Evolutionary conservation across 2,113 vertebrate species (phyloP), one percentile per base, ranked within the genome.

Genomic region (Lichenostomus cassidix): DNA sequence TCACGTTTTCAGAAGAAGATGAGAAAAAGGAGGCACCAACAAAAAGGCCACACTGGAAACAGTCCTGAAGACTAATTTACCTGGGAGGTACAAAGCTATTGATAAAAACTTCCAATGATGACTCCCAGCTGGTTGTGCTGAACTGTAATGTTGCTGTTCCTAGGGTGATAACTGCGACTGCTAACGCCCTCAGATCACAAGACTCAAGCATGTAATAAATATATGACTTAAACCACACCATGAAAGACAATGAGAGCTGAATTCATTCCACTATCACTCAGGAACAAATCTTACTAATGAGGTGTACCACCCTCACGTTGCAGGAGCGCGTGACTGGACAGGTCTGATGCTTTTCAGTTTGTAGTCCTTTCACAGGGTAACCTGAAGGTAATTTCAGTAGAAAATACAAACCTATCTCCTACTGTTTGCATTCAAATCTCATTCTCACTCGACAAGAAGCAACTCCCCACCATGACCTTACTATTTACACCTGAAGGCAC

Each of bases 371-470:
- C 89, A 83, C 83, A 89, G 62, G 9, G 41, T 69, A 97, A 80
- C 67, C 75, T 78, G 50, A 92, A 95, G 86, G 84, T 94, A 94
- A 96, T 96, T 97, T 96, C 93, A 93, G 58, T 11, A 78, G 53
- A 92, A 97, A 97, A 97, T 68, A 68, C 29, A 5, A 92, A 76
- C 37, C 39, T 42, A 21, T 79, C 67, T 92, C 87, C 67, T 69
- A 67, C 63, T 77, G 80, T 31, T 81, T 91, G 74, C 92, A 78
- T 92, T 96, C 91, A 91, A 63, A 94, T 76, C 42, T 96, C 91
- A 95, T 90, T 89, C 76, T 94, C 67, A 59, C 65, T 89, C 25
- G 12, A 89, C 68, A 90, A 96, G 90, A 81, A 87, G 87, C 60
- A 82, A 81, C 86, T 92, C 62, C 68, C 59, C 77, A 41, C 85